These are phyloP conservation scores for Oxystoma pomonae DNA, from an alignment of 2,888 invertebrate species.

Conservation along the genomic window DNA sequence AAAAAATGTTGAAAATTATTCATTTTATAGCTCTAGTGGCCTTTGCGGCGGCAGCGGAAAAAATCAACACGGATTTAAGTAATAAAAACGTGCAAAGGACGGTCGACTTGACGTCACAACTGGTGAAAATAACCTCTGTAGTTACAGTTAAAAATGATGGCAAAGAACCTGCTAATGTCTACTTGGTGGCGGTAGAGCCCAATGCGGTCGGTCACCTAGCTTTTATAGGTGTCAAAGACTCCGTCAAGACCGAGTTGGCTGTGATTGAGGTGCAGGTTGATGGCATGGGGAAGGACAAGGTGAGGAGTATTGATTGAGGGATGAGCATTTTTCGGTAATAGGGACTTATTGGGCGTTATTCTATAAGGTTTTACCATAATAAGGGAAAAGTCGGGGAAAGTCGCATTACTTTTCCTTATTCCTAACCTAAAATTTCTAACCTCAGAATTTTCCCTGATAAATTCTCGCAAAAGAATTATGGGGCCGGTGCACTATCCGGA, in stretches of 20 bases:
- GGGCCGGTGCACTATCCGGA: too few relatives aligned
- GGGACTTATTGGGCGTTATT: too few relatives aligned
- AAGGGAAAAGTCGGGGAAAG: too few relatives aligned
- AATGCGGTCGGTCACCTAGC: constrained; percentile 62
- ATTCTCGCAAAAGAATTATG: too few relatives aligned
- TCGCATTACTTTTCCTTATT: too few relatives aligned
- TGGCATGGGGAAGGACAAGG: constrained; percentile 7
- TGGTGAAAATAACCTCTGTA: constrained; percentile 78
- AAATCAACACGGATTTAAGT: constrained; percentile 56
- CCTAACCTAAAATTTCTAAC: too few relatives aligned
- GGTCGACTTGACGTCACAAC: constrained; percentile 83
- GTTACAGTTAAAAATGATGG: constrained; percentile 82
- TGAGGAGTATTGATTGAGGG: too few relatives aligned
- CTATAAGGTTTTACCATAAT: too few relatives aligned
- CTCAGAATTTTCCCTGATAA: too few relatives aligned
- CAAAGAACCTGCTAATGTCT: constrained; percentile 63
- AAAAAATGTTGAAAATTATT: constrained; percentile 26
- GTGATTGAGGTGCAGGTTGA: constrained; percentile 46
- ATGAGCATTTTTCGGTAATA: too few relatives aligned
- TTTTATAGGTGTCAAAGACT: constrained; percentile 68
- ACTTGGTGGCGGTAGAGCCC: constrained; percentile 69
- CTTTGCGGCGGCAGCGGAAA: constrained; percentile 24
- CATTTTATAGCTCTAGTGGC: constrained; percentile 17
- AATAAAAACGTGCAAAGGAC: constrained; percentile 80
- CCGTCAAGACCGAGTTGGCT: constrained; percentile 55